phyloP scores from a whole-genome alignment of 1,140 invertebrate species.

The Trichonephila clavata region DNA sequence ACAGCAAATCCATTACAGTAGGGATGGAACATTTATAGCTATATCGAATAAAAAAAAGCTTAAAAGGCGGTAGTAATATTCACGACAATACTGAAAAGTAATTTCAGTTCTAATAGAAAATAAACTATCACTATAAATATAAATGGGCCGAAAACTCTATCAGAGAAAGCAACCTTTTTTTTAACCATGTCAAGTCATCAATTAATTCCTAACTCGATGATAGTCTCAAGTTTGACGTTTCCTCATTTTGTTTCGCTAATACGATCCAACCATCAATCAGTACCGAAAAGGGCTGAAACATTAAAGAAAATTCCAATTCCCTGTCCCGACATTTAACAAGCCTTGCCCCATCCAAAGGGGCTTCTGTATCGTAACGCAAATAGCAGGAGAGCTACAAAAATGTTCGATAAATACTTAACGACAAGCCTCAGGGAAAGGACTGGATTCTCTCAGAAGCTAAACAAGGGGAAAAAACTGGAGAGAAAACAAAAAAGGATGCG shows the following conservation, averaged over 20 bases:
- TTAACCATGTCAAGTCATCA: constrained; percentile 20
- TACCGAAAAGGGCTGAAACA: not conserved
- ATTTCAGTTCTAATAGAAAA: no score
- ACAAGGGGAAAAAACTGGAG: not conserved
- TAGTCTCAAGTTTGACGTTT: constrained; percentile 19
- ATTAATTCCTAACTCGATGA: constrained; percentile 13
- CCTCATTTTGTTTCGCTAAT: constrained; percentile 9
- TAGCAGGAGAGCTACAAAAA: constrained; percentile 36
- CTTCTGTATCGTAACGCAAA: constrained; percentile 22
- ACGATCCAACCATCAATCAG: constrained; percentile 23
- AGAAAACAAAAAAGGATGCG: not conserved
- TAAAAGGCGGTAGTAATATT: no score
- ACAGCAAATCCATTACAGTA: no score
- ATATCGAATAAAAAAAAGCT: no score
- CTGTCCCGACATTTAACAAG: constrained; percentile 3
- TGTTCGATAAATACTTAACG: constrained; percentile 67
- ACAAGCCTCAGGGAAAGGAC: constrained; percentile 39
- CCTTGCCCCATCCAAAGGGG: not conserved
- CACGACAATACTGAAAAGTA: no score
- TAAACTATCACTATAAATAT: no score
- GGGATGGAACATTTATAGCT: no score
- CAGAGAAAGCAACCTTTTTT: not conserved
- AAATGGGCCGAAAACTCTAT: no score
- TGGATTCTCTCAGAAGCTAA: not conserved
- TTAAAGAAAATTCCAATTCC: constrained; percentile 41